A percentile compares a stretch with the other conserved stretches of the same genome.
phyloP scores from a whole-genome alignment of 2,888 invertebrate species.

The Holacanthella duospinosa region DNA sequence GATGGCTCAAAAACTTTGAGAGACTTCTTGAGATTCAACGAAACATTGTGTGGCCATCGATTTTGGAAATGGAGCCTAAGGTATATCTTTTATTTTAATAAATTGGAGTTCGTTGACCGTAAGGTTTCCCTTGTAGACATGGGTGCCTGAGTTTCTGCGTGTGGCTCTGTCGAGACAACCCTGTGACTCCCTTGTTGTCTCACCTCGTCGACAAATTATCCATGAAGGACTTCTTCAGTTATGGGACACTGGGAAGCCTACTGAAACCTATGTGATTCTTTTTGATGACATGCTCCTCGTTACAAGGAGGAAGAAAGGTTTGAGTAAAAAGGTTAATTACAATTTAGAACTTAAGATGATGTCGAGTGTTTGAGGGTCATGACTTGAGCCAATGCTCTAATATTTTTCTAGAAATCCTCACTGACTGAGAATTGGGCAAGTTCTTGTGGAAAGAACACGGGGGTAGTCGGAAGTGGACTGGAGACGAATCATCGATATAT shows the following conservation, averaged over 20 bases:
- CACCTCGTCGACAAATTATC: constrained; percentile 45
- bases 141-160: constrained; percentile 47
- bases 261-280: constrained; percentile 51
- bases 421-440: constrained; percentile 43
- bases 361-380: neutral
- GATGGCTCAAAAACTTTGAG: constrained; percentile 56
- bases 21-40: constrained; percentile 52
- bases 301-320: constrained; percentile 49
- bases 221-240: constrained; percentile 45
- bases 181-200: constrained; percentile 51
- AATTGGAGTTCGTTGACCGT: too few relatives aligned
- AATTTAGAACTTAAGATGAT: neutral
- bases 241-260: constrained; percentile 48
- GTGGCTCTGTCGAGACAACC: constrained; percentile 50
- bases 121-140: constrained; percentile 24
- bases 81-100: constrained; percentile 42
- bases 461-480: constrained; percentile 34
- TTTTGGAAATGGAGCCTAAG: constrained; percentile 51
- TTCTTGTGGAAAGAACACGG: constrained; percentile 39
- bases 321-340: constrained; percentile 41
- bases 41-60: constrained; percentile 52
- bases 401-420: constrained; percentile 42
- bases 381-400: neutral
- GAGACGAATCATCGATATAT: constrained; percentile 41
- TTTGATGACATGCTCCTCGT: constrained; percentile 55